phyloP scores from a whole-genome alignment of 2,797 vertebrate species.

The Chloroceryle inda region DNA sequence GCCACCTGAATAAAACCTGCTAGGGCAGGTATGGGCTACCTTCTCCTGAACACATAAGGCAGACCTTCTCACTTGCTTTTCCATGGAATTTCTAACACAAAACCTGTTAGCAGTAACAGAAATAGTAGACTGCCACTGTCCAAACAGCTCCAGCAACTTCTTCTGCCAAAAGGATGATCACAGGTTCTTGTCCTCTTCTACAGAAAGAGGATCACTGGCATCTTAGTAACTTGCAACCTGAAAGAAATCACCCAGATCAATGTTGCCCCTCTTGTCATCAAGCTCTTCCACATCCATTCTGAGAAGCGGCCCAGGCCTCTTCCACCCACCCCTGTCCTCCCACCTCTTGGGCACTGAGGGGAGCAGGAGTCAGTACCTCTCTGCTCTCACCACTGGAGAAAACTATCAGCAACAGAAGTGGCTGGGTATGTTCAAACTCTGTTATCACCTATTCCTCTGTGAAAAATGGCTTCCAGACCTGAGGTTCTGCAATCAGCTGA shows the following conservation, averaged over 20 bases:
- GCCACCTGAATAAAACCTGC: background rate
- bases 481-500: background rate
- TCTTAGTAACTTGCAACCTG: background rate
- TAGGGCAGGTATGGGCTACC: background rate
- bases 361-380: background rate
- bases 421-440: background rate
- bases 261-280: accelerated
- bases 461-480: background rate
- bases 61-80: background rate
- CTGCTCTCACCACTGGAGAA: background rate
- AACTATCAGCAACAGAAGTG: background rate
- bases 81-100: background rate
- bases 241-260: background rate
- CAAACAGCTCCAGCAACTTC: background rate
- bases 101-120: background rate
- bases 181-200: background rate
- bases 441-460: background rate
- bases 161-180: background rate
- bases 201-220: background rate
- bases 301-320: background rate
- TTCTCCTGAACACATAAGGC: background rate
- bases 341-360: accelerated
- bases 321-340: background rate
- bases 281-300: background rate
- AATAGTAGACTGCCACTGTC: background rate